Base-by-base conservation (phyloP, 1,140 invertebrate genomes). In the Aphis craccivora region DNA sequence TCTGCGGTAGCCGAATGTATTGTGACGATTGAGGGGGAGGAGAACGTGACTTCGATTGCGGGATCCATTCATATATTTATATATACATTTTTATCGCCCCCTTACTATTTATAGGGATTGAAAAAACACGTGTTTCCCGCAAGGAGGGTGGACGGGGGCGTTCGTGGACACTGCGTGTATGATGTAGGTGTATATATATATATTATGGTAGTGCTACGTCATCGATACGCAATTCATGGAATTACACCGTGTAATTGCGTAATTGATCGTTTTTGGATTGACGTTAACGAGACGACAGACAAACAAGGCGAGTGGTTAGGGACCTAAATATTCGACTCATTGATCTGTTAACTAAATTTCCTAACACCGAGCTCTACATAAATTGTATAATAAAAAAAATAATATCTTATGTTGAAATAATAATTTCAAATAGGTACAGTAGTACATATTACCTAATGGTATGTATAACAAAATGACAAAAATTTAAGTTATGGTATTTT, bases 221-320 rank as follows among this genome's bases (percentile, higher is more conserved):
- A 93, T 86, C n/a, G 91, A 84, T 55, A 93, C 81, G 76, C 91
- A 93, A 93, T 93, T 86, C 91, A 37, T 40, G 48, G 6, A 93
- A 86, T 93, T 51, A 83, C 91, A 30, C 11, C 91, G 35, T 86
- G 90, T 84, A 93, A 93, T 93, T 93, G 91, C 55, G 91, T 93
- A 93, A 93, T 93, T 93, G 91, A 93, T 93, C 91, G 91, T 86
- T 93, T 93, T 93, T 37, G 81, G 91, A 93, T 93, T 93, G 91
- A 93, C 91, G 91, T 93, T 93, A 93, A 93, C 81, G 91, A 93
- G 91, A 55, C 48, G 48, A 55, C 53, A 9, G 87, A 88, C 87
- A 88, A 86, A 88, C 48, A 7, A 25, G 40, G 55, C 55, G 18
- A 90, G 35, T 25, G 87, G n/a, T 89, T 89, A 89, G 51, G n/a